Percentiles rank a stretch among this genome's conserved stretches.
Evolutionary conservation across 2,797 vertebrate species (phyloP).

Genomic region (Myotis planiceps): DNA sequence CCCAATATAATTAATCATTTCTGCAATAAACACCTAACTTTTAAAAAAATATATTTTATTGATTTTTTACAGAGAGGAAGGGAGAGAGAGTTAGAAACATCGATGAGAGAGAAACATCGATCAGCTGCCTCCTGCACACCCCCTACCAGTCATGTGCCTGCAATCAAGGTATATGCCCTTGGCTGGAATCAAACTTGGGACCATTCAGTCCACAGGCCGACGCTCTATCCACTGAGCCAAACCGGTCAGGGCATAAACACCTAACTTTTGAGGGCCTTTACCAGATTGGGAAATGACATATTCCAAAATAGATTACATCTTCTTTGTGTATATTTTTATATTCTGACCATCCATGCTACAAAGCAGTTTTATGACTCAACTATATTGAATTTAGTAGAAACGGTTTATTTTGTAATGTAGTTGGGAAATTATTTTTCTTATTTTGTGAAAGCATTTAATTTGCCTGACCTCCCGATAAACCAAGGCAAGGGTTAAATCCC

Average conservation of each 20-base stretch:
- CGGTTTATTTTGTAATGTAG: slow-evolving; percentile 11
- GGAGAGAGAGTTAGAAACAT: too few relatives aligned
- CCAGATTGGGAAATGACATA: neutral
- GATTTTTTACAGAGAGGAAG: too few relatives aligned
- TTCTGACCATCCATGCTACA: neutral
- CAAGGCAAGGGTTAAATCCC: slow-evolving; percentile 6
- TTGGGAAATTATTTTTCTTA: neutral
- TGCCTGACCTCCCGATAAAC: neutral
- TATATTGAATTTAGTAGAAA: neutral
- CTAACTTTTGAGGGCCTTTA: neutral
- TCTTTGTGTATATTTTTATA: neutral
- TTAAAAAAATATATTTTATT: too few relatives aligned
- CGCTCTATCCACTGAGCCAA: too few relatives aligned
- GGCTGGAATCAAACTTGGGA: too few relatives aligned
- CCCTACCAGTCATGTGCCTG: too few relatives aligned
- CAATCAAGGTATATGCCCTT: too few relatives aligned
- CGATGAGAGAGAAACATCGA: too few relatives aligned
- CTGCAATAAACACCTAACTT: neutral
- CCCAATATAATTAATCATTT: neutral
- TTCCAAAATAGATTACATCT: slow-evolving; percentile 31
- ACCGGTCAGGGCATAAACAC: too few relatives aligned
- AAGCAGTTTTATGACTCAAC: slow-evolving; percentile 10
- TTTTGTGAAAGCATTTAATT: slow-evolving; percentile 46
- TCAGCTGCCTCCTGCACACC: too few relatives aligned
- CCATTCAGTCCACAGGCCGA: too few relatives aligned